phyloP scores from a whole-genome alignment of 2,888 invertebrate genomes.

The Drosophila meridiana region DNA sequence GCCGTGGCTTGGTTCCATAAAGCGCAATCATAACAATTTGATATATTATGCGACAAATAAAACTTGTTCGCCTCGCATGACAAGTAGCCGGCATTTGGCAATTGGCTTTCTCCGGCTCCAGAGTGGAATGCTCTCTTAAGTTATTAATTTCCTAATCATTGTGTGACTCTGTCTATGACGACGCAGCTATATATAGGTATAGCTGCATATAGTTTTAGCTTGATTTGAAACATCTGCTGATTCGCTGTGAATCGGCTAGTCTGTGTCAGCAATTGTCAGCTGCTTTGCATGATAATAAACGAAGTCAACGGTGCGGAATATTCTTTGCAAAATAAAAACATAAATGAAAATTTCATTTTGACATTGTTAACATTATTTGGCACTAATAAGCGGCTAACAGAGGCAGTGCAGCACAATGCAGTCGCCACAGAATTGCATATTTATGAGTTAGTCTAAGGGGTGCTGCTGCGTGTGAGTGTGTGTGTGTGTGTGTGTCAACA shows the following conservation, averaged over 20 bases:
- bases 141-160: constrained; percentile 3
- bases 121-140: constrained; percentile 3
- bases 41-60: constrained; percentile 65
- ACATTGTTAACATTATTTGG: constrained; percentile 65
- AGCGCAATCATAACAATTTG: constrained; percentile 63
- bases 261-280: constrained; percentile 38
- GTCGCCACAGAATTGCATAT: constrained; percentile 70
- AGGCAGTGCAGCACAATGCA: constrained; percentile 42
- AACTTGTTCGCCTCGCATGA: constrained; percentile 40
- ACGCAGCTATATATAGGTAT: background rate
- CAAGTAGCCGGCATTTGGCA: constrained; percentile 30
- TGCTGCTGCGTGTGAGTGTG: background rate
- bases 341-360: constrained; percentile 60
- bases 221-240: constrained; percentile 1
- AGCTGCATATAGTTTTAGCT: background rate
- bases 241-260: background rate
- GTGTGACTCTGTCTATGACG: background rate
- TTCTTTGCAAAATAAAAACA: constrained; percentile 39
- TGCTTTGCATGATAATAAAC: constrained; percentile 75
- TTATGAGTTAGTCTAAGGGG: constrained; percentile 58
- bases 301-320: constrained; percentile 35
- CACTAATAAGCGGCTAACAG: constrained; percentile 67
- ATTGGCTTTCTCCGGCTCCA: constrained; percentile 37
- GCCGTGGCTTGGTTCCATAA: constrained; percentile 28
- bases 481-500: constrained; percentile 23